A percentile compares a stretch with the other conserved stretches of the same genome.
These are phyloP conservation scores for Arvicanthis niloticus DNA, from an alignment of 2,113 vertebrate genomes.

Conservation along the genomic window DNA sequence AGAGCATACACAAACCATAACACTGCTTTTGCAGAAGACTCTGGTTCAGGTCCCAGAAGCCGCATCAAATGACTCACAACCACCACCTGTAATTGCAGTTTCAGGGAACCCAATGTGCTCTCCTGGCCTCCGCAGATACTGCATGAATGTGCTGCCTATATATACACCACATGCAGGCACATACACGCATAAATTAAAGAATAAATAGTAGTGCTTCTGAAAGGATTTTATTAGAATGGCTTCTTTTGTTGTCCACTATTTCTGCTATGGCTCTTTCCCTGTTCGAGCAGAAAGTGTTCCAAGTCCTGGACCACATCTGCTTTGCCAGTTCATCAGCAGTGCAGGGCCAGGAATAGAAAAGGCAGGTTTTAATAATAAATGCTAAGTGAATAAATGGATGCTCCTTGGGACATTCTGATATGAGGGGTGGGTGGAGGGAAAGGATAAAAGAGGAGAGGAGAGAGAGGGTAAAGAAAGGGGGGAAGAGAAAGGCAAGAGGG, in stretches of 20 bases:
- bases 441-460: neutral
- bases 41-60: neutral
- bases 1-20: too few relatives aligned
- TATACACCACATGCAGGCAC: neutral
- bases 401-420: neutral
- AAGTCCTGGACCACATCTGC: neutral
- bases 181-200: neutral
- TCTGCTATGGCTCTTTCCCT: neutral
- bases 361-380: neutral
- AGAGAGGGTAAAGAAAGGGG: too few relatives aligned
- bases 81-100: neutral
- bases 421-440: too few relatives aligned
- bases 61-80: too few relatives aligned
- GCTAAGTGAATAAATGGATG: neutral
- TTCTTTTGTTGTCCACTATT: conserved; percentile 5
- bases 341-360: neutral
- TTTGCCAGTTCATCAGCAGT: conserved; percentile 15
- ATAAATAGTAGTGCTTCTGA: too few relatives aligned
- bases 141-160: neutral
- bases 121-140: neutral
- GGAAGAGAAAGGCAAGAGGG: too few relatives aligned
- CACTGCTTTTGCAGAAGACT: neutral
- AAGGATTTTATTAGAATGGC: conserved; percentile 13
- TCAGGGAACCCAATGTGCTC: neutral
- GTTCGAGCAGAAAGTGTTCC: neutral